Percentiles rank a stretch among this genome's conserved stretches.
These are phyloP conservation scores for Thalassaphorura encarpata DNA, from an alignment of 1,140 invertebrate species.

Conservation along the genomic window DNA sequence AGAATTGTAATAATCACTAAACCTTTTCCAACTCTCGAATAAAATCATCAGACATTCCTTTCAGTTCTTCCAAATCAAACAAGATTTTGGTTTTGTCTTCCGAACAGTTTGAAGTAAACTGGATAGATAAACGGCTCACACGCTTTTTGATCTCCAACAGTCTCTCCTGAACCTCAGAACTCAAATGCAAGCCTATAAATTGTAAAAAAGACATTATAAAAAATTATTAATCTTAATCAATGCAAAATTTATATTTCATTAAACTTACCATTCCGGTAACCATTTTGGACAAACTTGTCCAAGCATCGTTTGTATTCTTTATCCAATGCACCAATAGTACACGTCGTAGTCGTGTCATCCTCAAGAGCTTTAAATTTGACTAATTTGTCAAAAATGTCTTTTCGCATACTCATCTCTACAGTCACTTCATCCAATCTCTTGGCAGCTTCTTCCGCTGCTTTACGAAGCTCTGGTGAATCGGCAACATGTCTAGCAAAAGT, in stretches of 20 bases:
- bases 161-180: background rate
- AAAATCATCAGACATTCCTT: conserved; percentile 42
- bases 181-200: conserved; percentile 1
- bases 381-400: conserved; percentile 45
- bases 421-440: conserved; percentile 10
- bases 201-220: conserved; percentile 1
- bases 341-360: conserved; percentile 37
- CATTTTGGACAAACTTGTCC: conserved; percentile 36
- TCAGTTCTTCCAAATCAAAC: conserved; percentile 42
- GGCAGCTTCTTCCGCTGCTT: conserved; percentile 6
- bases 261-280: conserved; percentile 42
- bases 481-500: conserved; percentile 22
- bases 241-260: background rate
- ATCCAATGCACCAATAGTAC: conserved; percentile 41
- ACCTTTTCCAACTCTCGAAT: conserved; percentile 41
- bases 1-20: too few relatives aligned
- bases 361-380: conserved; percentile 35
- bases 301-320: conserved; percentile 12
- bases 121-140: conserved; percentile 43
- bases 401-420: conserved; percentile 40
- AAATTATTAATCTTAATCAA: background rate
- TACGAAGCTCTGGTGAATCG: conserved; percentile 4
- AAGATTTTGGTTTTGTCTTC: conserved; percentile 44
- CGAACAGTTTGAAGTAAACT: conserved; percentile 43
- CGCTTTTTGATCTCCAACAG: conserved; percentile 39